These are phyloP conservation scores for human (Homo sapiens) DNA, from an alignment of 2,113 vertebrate species.

Conservation along the genomic window DNA sequence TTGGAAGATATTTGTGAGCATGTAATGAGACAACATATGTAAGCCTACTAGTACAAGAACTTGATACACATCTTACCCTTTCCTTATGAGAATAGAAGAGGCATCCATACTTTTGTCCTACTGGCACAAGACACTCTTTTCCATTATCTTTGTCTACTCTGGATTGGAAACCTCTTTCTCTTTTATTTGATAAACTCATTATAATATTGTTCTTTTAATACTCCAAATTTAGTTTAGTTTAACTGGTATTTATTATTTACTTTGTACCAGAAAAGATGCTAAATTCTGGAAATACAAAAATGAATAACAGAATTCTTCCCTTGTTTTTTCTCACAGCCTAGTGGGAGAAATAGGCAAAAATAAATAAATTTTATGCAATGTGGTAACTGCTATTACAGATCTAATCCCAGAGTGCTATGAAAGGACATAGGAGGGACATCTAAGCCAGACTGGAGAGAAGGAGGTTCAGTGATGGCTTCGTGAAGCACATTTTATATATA, in stretches of 20 bases:
- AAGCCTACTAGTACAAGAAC: not conserved
- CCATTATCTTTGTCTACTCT: not conserved
- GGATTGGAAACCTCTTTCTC: not conserved
- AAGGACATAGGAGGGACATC: not conserved
- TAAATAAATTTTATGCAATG: not conserved
- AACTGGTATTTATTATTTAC: not conserved
- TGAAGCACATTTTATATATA: not conserved
- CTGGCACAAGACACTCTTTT: not conserved
- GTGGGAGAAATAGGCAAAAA: not conserved
- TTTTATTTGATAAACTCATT: not conserved
- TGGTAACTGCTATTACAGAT: not conserved
- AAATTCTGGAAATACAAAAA: not conserved
- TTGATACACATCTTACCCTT: not conserved
- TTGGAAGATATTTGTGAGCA: not conserved
- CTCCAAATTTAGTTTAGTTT: not conserved
- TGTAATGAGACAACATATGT: not conserved
- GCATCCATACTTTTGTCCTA: not conserved
- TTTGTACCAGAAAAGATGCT: not conserved
- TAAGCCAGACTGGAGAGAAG: not conserved
- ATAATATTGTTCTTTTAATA: not conserved
- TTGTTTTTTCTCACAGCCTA: not conserved
- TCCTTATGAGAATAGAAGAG: not conserved
- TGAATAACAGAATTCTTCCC: not conserved
- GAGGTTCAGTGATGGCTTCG: not conserved
- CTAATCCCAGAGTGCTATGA: not conserved